Evolutionary conservation across 2,113 vertebrate species (phyloP).

Genomic region (Equus quagga): DNA sequence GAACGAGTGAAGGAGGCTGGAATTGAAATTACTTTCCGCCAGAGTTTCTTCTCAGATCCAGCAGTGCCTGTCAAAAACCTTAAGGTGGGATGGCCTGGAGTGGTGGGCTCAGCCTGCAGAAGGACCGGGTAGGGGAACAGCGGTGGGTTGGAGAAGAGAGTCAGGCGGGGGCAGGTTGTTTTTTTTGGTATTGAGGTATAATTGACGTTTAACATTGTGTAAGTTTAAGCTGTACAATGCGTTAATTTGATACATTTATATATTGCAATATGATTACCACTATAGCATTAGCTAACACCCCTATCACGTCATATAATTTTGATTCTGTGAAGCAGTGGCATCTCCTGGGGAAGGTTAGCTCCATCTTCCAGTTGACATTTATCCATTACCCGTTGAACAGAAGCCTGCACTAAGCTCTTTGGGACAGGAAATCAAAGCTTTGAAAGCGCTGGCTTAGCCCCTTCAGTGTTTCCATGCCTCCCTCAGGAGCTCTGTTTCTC

Average conservation of each 20-base stretch:
- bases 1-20: constrained; percentile 95
- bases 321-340: neutral
- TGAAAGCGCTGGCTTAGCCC: neutral
- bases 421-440: neutral
- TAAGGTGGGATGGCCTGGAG: constrained; percentile 89
- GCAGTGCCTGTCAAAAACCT: constrained; percentile 96
- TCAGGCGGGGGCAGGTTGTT: neutral
- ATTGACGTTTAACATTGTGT: neutral
- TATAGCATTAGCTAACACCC: neutral
- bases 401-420: neutral
- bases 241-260: neutral
- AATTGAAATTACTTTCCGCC: constrained; percentile 97
- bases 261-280: neutral
- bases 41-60: constrained; percentile 97
- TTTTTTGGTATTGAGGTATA: neutral
- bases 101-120: neutral
- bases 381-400: neutral
- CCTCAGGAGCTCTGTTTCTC: constrained; percentile 15
- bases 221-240: neutral
- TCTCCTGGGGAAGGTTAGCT: constrained; percentile 26
- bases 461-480: neutral
- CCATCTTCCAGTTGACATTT: constrained; percentile 18
- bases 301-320: neutral
- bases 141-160: neutral
- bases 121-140: accelerated